Evolutionary conservation across 64 coral and sea anemone genomes (phyloP).

Genomic region (Acropora yongei): DNA sequence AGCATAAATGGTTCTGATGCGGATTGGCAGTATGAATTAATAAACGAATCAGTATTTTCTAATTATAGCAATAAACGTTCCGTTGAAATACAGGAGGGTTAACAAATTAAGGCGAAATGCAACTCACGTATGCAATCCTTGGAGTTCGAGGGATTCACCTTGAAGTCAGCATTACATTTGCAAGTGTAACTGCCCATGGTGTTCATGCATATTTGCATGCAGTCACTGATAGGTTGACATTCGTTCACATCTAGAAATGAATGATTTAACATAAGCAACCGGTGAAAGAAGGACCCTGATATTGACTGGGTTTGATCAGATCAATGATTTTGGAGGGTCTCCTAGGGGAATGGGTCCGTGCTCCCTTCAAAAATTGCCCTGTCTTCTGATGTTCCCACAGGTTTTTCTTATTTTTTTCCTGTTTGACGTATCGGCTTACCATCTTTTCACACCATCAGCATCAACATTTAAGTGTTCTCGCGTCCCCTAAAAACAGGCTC

Average conservation of each 20-base stretch:
- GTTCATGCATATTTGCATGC: constrained; percentile 41
- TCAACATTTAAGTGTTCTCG: too few species aligned
- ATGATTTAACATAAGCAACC: not conserved
- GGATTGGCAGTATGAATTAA: not conserved
- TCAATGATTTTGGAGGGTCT: not conserved
- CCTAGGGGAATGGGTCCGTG: too few species aligned
- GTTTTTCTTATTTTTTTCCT: too few species aligned
- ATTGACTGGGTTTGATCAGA: too few species aligned
- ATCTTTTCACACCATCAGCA: too few species aligned
- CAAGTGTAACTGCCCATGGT: constrained; percentile 4
- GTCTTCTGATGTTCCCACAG: too few species aligned
- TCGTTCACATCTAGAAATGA: constrained; percentile 6
- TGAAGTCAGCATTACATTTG: constrained; percentile 11
- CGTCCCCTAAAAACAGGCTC: too few species aligned
- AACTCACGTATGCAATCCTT: constrained; percentile 38
- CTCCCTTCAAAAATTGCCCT: too few species aligned
- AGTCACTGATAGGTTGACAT: constrained; percentile 1
- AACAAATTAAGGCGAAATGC: not conserved
- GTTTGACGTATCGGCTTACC: too few species aligned
- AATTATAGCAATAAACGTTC: not conserved
- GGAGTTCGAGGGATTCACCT: constrained; percentile 1
- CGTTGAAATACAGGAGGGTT: too few species aligned
- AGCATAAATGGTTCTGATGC: not conserved
- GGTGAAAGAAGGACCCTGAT: too few species aligned
- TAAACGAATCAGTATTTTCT: not conserved